phyloP scores from a whole-genome alignment of 2,113 vertebrate species.

The Pandion haliaetus region DNA sequence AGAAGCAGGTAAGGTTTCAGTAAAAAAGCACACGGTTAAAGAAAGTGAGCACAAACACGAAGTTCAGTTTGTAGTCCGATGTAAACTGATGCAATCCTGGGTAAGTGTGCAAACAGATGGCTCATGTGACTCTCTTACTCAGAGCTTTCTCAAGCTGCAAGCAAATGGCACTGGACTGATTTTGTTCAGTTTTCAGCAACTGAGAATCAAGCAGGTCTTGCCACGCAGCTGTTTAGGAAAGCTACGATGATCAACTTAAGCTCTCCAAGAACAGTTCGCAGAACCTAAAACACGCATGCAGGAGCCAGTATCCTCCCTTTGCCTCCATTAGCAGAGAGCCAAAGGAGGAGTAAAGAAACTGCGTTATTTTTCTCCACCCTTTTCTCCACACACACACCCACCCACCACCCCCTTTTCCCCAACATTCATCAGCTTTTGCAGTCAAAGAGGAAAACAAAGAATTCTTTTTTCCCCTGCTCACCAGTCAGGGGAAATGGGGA shows the following conservation, averaged over 20 bases:
- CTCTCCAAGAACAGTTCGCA: neutral
- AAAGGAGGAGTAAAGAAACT: neutral
- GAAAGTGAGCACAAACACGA: neutral
- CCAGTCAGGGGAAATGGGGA: neutral
- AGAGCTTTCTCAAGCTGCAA: neutral
- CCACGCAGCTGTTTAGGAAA: neutral
- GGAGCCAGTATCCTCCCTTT: neutral
- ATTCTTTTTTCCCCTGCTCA: slow-evolving; percentile 12
- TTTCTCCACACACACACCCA: neutral
- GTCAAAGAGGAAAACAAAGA: slow-evolving; percentile 23
- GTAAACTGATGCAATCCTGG: neutral
- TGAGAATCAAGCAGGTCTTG: neutral
- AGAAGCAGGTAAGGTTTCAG: neutral
- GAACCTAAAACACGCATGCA: neutral
- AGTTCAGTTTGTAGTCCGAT: neutral
- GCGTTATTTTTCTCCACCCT: neutral
- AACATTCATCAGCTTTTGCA: neutral
- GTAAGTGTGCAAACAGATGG: slow-evolving; percentile 18
- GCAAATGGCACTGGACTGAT: neutral
- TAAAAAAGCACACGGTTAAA: neutral
- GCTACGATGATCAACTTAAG: neutral
- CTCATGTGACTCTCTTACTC: slow-evolving; percentile 36
- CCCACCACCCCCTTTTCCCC: neutral
- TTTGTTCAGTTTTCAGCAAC: neutral
- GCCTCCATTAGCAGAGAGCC: neutral